Base-by-base conservation (phyloP, 1,140 invertebrate species). In the Parasteatoda tepidariorum region DNA sequence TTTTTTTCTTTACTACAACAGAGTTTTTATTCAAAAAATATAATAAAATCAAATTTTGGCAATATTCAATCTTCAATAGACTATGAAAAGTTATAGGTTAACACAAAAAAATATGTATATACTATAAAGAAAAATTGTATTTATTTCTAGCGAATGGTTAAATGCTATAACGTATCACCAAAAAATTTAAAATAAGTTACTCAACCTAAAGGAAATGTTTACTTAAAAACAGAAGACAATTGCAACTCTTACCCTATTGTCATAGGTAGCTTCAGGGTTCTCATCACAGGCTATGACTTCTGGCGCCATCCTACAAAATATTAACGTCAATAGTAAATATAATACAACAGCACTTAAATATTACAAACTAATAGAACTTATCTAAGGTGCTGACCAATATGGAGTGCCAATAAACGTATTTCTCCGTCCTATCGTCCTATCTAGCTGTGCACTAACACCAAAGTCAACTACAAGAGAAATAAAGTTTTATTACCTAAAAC, bases 321-420 rank as follows among this genome's bases (percentile, higher is more conserved):
- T 95, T 95, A 96, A 78, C 38, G 81, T n/a, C 38, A 41, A 68
- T 0, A 13, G 9, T 48, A 48, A 9, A 13, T 18, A 13, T 48
- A 13, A 18, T 18, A 48, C 38, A 4, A 31, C 30, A 33, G 59
- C 6, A 73, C n/a, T 24, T 48, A 13, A 48, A 13, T 48, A 13
- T 48, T 4, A 48, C 38, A 48, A 48, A 4, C 38, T 18, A 48
- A 4, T 13, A 4, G 9, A 48, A 48, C 4, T 67, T 38, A 33
- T 3, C 9, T 41, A 33, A 6, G 7, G 33, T 85, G 26, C 86
- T 87, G 85, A 98, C 97, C 97, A 99, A 89, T 99, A 99, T 31
- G 98, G 97, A 38, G 98, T 99, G 81, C 98, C 98, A 89, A 99
- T 99, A 88, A 99, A 99, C 68, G 98, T 99, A 89, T 99, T 99